Evolutionary conservation across 2,888 invertebrate species (phyloP).

Genomic region (Lepidocyrtinus sp.): DNA sequence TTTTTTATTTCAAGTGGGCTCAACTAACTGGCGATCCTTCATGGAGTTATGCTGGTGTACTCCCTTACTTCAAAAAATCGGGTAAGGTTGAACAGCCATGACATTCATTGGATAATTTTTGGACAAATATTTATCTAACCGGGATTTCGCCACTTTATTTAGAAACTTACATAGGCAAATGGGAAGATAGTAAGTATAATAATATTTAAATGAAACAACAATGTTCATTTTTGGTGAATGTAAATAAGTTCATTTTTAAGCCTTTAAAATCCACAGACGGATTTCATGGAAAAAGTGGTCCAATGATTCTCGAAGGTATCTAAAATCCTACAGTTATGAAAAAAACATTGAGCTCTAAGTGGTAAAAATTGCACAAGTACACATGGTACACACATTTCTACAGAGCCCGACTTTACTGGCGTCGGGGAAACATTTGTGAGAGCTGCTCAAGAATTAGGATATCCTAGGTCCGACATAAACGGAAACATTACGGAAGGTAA

Average conservation of each 20-base stretch:
- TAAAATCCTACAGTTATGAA: too few relatives aligned
- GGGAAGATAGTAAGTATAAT: slow-evolving; percentile 68
- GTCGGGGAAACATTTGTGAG: slow-evolving; percentile 76
- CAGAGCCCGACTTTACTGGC: slow-evolving; percentile 76
- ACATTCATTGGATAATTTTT: slow-evolving; percentile 50
- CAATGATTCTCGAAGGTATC: slow-evolving; percentile 30
- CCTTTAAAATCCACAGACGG: too few relatives aligned
- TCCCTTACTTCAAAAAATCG: slow-evolving; percentile 75
- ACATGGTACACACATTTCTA: slow-evolving; percentile 42
- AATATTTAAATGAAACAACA: too few relatives aligned
- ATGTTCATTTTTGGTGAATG: too few relatives aligned
- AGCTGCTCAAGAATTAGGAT: slow-evolving; percentile 78
- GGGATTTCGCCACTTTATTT: neutral
- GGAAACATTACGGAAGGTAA: slow-evolving; percentile 72
- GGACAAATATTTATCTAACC: neutral
- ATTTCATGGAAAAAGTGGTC: slow-evolving; percentile 43
- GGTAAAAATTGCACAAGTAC: too few relatives aligned
- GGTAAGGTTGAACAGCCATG: too few relatives aligned
- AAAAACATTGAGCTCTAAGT: too few relatives aligned
- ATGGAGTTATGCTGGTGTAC: slow-evolving; percentile 50
- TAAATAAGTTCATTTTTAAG: too few relatives aligned
- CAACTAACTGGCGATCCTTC: slow-evolving; percentile 54
- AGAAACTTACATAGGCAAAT: slow-evolving; percentile 64
- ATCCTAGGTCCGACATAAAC: slow-evolving; percentile 74
- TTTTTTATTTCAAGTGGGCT: slow-evolving; percentile 50